These are phyloP conservation scores for Parambassis ranga DNA, from an alignment of 2,797 vertebrate genomes.

Conservation along the genomic window DNA sequence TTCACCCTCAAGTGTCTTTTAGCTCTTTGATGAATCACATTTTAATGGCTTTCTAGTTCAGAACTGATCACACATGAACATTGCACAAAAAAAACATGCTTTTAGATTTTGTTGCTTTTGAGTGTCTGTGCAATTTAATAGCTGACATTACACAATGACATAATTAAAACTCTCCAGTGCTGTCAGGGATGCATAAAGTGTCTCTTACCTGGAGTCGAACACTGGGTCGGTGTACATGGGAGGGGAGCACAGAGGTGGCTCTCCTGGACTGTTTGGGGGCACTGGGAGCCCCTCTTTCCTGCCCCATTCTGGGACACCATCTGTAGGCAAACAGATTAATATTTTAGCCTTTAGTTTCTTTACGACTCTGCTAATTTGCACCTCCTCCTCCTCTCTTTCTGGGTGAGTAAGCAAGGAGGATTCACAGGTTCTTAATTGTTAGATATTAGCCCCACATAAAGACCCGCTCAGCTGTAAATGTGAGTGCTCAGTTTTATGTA, in stretches of 20 bases:
- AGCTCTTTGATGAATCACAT: no score
- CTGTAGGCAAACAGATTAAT: constrained; percentile 60
- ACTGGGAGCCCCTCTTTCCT: constrained; percentile 49
- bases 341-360: constrained; percentile 36
- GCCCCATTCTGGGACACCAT: constrained; percentile 51
- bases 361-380: constrained; percentile 12
- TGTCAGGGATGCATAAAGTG: not conserved
- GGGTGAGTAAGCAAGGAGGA: constrained; percentile 10
- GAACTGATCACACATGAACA: no score
- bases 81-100: no score
- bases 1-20: no score
- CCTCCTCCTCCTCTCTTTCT: not conserved
- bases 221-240: constrained; percentile 68
- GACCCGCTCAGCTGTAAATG: constrained; percentile 6
- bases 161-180: not conserved
- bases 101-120: no score
- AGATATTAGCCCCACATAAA: constrained; percentile 10
- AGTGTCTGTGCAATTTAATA: no score
- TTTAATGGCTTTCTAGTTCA: no score
- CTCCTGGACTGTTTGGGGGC: constrained; percentile 49
- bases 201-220: constrained; percentile 77
- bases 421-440: constrained; percentile 9
- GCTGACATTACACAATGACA: no score
- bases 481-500: constrained; percentile 15
- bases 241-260: constrained; percentile 44